A percentile compares a stretch with the other conserved stretches of the same genome.
phyloP scores from a whole-genome alignment of 2,113 vertebrate genomes.

The Strix aluco region DNA sequence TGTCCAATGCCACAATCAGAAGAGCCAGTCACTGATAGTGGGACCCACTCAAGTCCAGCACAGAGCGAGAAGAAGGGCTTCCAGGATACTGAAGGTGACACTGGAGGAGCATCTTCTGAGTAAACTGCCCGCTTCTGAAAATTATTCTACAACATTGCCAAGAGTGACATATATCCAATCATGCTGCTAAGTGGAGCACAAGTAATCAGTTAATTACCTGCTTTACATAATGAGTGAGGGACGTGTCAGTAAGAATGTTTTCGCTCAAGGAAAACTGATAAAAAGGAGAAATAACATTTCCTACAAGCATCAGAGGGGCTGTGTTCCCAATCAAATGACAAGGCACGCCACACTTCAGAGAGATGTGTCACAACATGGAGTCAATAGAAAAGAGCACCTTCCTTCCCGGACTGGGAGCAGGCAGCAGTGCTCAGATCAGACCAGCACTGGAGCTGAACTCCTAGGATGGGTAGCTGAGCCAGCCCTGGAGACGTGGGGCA shows the following conservation, averaged over 20 bases:
- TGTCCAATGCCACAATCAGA: not conserved
- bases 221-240: not conserved
- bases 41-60: not conserved
- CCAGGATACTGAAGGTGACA: not conserved
- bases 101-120: not conserved
- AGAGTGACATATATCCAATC: not conserved
- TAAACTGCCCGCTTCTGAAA: not conserved
- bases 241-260: not conserved
- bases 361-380: not conserved
- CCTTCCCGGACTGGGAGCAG: not conserved
- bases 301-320: not conserved
- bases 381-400: not conserved
- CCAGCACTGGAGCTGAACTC: not conserved
- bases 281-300: not conserved
- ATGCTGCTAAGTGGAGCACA: not conserved
- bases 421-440: not conserved
- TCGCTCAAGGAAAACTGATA: not conserved
- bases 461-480: accelerated
- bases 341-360: not conserved
- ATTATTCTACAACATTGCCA: not conserved
- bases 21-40: not conserved
- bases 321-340: not conserved
- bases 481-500: not conserved
- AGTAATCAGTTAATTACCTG: conserved; percentile 17
- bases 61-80: not conserved